Percentiles rank a stretch among this genome's conserved stretches.
phyloP scores from a whole-genome alignment of 2,888 invertebrate species.

The Odontocerum albicorne region DNA sequence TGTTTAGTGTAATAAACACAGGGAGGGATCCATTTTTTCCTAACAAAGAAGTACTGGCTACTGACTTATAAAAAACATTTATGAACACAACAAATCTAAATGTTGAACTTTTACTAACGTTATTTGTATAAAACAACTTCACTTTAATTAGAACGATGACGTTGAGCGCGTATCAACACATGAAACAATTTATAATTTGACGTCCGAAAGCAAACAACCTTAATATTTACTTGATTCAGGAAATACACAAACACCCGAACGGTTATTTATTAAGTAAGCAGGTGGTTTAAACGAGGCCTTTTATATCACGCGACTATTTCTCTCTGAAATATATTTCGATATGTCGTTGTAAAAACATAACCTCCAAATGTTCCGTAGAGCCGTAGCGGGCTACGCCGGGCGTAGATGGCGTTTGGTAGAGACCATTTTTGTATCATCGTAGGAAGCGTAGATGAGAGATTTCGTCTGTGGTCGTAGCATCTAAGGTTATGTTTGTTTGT shows the following conservation, averaged over 20 bases:
- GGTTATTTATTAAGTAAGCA: slow-evolving; percentile 15
- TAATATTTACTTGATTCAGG: slow-evolving; percentile 2
- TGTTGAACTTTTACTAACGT: too few species aligned
- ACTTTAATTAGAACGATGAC: too few species aligned
- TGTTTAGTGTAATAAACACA: too few species aligned
- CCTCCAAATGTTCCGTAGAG: slow-evolving; percentile 20
- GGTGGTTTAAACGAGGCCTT: slow-evolving; percentile 16
- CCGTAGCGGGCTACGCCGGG: slow-evolving; percentile 18
- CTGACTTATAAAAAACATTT: too few species aligned
- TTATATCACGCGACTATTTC: slow-evolving; percentile 15
- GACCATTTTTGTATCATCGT: slow-evolving; percentile 22
- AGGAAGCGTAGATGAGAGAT: slow-evolving; percentile 19
- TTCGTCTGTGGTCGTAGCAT: slow-evolving; percentile 13
- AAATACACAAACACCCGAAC: slow-evolving; percentile 1
- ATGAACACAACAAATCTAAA: too few species aligned
- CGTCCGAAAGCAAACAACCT: neutral
- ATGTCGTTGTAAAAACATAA: slow-evolving; percentile 29
- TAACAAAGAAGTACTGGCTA: too few species aligned
- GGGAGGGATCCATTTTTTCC: too few species aligned
- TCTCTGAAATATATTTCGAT: slow-evolving; percentile 7
- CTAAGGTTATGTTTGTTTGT: slow-evolving; percentile 24
- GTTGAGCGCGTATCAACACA: too few species aligned
- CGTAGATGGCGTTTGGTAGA: slow-evolving; percentile 15
- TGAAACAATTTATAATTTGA: too few species aligned
- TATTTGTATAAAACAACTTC: too few species aligned